A percentile compares a stretch with the other conserved stretches of the same genome.
Evolutionary conservation across 37 sponge, comb jelly and placozoan genomes (phyloP).

Genomic region (Ephydatia muelleri): DNA sequence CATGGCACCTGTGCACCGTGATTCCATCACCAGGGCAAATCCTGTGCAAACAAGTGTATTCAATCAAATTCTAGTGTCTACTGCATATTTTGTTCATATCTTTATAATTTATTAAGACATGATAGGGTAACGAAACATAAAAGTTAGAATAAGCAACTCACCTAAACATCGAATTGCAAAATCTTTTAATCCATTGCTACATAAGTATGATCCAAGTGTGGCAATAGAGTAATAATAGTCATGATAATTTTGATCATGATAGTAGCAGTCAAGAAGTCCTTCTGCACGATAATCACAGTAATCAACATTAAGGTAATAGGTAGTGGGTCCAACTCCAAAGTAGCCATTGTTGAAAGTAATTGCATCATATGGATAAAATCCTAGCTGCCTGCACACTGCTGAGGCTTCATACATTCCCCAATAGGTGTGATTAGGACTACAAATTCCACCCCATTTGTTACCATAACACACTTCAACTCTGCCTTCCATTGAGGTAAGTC

Average conservation of each 20-base stretch:
- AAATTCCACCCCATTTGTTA: constrained; percentile 39
- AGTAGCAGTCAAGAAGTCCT: neutral
- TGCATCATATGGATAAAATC: constrained; percentile 3
- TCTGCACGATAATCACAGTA: neutral
- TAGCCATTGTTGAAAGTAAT: neutral
- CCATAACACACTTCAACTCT: constrained; percentile 34
- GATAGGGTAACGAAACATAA: too few species aligned
- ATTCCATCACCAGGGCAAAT: too few species aligned
- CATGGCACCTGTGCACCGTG: too few species aligned
- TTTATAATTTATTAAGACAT: too few species aligned
- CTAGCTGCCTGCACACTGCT: constrained; percentile 34
- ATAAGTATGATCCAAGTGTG: neutral
- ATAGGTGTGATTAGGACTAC: neutral
- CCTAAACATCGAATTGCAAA: neutral
- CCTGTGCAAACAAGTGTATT: too few species aligned
- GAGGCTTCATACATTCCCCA: constrained; percentile 2
- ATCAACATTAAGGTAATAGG: neutral
- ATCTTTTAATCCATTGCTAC: neutral
- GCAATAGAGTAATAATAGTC: neutral
- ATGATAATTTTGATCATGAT: too few species aligned
- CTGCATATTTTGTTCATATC: too few species aligned
- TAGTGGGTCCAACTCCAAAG: neutral
- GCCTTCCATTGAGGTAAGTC: constrained; percentile 10
- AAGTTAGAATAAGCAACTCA: neutral
- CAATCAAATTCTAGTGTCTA: too few species aligned